Base-by-base conservation (phyloP, 2,888 invertebrate genomes). In the Ormyrus rosae region DNA sequence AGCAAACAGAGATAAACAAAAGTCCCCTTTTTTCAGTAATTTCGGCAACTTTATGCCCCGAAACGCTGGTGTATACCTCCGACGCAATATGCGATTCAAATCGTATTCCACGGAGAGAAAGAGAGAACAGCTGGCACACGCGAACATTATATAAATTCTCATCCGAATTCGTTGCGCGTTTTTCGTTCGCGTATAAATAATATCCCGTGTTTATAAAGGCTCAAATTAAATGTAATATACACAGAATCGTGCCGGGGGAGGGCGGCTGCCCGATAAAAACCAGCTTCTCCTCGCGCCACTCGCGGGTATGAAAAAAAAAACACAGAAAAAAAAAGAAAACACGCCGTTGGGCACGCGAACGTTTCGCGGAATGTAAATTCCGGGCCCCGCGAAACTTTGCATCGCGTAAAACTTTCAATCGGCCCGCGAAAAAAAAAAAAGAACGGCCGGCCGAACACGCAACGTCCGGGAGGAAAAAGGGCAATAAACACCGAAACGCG, bases 401-500 rank as follows among this genome's bases (percentile, higher is more conserved):
- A 11, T 34, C 10, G 51, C 67, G 34, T 34, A 13, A 67, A 67
- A 53, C 67, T 67, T 67, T 67, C 67, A 53, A 53, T 67, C 34
- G 51, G 10, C 51, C n/a, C 50, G 50, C 63, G 50, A 10, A 9
- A 0, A 50, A 50, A 50, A 50, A 67, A 34, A 34, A 10, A 55
- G 34, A 0, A 11, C 0, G 34, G 6, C 34, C 0, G 34, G 6
- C 4, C 13, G 34, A 51, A 53, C 55, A 45, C 45, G 46, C 5
- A 67, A 53, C 11, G 34, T 53, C 13, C 69, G 56, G 11, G 46
- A 0, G 51, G 61, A 19, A 13, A 48, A 45, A 67, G 46, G 60
- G 34, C n/a, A 46, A 65, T 60, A 75, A 75, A 75, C 34, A 67
- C 13, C 46, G n/a, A 45, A 9, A 50, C 1, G 70, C 34, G 48